Conservation (phyloP, 2,888 invertebrate species). For the Girardia tigrina region DNA sequence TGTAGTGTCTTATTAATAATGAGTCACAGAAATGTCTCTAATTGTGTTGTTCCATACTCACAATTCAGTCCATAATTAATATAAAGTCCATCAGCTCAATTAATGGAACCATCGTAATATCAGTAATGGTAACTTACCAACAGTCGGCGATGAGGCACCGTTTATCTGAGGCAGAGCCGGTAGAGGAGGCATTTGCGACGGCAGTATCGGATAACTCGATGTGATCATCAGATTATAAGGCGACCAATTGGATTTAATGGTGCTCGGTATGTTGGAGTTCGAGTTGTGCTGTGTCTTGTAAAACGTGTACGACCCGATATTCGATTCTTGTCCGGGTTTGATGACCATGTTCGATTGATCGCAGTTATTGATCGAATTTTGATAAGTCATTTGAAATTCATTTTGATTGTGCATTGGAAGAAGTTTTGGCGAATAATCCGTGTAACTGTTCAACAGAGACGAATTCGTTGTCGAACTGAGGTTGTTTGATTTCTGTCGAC, state of each 20-base stretch:
- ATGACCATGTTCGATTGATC: background rate
- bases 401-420: background rate
- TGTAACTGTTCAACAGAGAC: background rate
- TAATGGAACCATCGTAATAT: too few species aligned
- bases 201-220: background rate
- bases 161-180: background rate
- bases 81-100: too few species aligned
- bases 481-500: background rate
- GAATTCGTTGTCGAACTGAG: background rate
- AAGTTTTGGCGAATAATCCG: background rate
- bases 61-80: too few species aligned
- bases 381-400: constrained; percentile 12
- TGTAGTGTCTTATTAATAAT: too few species aligned
- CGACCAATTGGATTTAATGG: constrained; percentile 9
- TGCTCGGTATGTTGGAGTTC: background rate
- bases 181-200: background rate
- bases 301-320: background rate
- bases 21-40: too few species aligned
- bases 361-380: background rate
- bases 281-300: background rate
- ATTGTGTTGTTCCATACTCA: too few species aligned
- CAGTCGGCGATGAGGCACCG: background rate
- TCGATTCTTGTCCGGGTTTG: background rate
- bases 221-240: background rate
- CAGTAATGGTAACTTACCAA: background rate